A percentile compares a stretch with the other conserved stretches of the same genome.
Conservation (phyloP, 2,113 vertebrate species). For the Spea multiplicata region DNA sequence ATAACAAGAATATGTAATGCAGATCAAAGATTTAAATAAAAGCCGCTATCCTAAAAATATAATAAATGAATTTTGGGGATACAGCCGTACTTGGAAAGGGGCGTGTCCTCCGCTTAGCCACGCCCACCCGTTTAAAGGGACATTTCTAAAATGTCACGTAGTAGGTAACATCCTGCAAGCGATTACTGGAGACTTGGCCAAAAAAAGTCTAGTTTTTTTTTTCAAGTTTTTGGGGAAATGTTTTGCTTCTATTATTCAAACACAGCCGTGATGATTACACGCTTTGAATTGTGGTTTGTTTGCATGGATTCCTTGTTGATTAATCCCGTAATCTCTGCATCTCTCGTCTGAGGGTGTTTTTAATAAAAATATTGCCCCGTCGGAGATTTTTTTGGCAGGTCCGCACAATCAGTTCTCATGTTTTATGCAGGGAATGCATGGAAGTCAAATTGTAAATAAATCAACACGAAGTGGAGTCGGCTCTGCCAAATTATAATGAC, state of each 20-base stretch:
- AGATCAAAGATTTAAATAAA: no score
- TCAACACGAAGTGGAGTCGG: conserved; percentile 13
- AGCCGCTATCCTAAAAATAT: no score
- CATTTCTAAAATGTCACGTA: no score
- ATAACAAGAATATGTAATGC: no score
- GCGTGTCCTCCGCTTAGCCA: no score
- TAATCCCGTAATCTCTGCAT: conserved; percentile 23
- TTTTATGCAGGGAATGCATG: conserved; percentile 44
- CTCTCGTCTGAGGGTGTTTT: neutral
- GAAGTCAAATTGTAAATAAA: conserved; percentile 36
- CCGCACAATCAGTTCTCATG: conserved; percentile 16
- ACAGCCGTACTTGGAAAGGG: no score
- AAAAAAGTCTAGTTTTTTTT: neutral
- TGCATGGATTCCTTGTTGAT: conserved; percentile 37
- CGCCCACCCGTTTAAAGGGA: no score
- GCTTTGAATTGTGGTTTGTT: conserved; percentile 2
- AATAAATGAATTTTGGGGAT: no score
- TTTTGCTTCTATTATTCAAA: neutral
- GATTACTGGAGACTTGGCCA: no score
- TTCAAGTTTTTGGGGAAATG: neutral
- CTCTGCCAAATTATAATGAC: conserved; percentile 24
- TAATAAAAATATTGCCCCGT: conserved; percentile 15
- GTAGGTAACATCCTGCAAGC: no score
- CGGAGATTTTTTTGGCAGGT: conserved; percentile 21
- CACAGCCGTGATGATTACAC: neutral